These are phyloP conservation scores for Lepidonotus clava DNA, from an alignment of 2,888 invertebrate species.

Conservation along the genomic window DNA sequence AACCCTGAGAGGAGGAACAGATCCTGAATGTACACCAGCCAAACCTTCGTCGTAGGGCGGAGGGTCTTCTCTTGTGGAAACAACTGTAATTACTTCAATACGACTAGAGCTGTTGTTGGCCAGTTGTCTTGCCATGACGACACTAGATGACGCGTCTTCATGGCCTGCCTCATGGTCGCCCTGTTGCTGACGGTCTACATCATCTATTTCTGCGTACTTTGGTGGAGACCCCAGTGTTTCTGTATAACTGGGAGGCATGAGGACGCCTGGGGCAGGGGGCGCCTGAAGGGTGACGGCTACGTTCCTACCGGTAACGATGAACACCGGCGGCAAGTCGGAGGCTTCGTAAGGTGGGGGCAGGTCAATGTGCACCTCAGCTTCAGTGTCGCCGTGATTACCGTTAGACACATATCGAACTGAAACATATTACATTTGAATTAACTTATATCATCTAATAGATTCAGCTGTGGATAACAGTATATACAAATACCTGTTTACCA, in stretches of 20 bases:
- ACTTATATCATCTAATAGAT: no score
- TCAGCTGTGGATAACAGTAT: no score
- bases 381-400: background rate
- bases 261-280: background rate
- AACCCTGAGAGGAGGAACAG: no score
- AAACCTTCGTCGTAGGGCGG: conserved; percentile 8
- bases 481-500: no score
- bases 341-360: conserved; percentile 25
- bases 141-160: background rate
- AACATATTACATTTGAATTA: background rate
- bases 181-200: background rate
- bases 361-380: conserved; percentile 9
- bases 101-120: background rate
- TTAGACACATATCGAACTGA: conserved; percentile 9
- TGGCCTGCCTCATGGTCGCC: background rate
- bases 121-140: background rate
- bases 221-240: background rate
- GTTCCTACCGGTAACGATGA: conserved; percentile 17
- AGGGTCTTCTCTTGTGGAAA: background rate
- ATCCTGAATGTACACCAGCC: background rate
- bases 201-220: conserved; percentile 26
- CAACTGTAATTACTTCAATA: conserved; percentile 32
- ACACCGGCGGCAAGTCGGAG: background rate
- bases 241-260: conserved; percentile 10
- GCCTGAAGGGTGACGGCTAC: background rate